These are phyloP conservation scores for Philypnodon macrostomus DNA, from an alignment of 2,797 vertebrate genomes.

Conservation along the genomic window DNA sequence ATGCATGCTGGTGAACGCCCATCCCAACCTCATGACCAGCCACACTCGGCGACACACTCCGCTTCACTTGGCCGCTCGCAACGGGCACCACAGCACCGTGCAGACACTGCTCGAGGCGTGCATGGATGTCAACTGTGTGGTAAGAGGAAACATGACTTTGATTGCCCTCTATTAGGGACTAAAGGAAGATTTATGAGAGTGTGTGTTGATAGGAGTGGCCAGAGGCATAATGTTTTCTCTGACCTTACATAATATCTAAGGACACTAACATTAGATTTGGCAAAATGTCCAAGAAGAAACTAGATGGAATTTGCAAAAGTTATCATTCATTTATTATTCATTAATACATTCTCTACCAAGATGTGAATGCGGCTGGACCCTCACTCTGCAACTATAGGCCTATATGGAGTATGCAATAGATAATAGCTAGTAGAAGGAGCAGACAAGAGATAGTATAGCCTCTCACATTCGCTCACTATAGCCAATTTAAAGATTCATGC, in stretches of 20 bases:
- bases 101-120: constrained; percentile 89
- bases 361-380: no score
- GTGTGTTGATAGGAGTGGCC: neutral
- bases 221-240: constrained; percentile 3
- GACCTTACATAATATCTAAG: neutral
- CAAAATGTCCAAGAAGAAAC: neutral
- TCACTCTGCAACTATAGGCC: no score
- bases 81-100: constrained; percentile 88
- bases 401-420: no score
- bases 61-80: constrained; percentile 91
- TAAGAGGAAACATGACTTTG: constrained; percentile 63
- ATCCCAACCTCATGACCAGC: constrained; percentile 91
- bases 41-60: constrained; percentile 88
- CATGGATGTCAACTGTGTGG: constrained; percentile 94
- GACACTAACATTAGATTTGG: neutral
- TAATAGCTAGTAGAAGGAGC: no score
- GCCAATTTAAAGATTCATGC: no score
- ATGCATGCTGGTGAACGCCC: constrained; percentile 89
- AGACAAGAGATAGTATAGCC: no score
- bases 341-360: no score
- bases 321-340: no score
- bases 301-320: no score
- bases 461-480: no score
- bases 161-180: neutral
- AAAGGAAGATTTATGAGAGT: constrained; percentile 2